Evolutionary conservation across 1,140 invertebrate species (phyloP), one percentile per base, ranked within the genome.

Genomic region (Drosophila busckii): DNA sequence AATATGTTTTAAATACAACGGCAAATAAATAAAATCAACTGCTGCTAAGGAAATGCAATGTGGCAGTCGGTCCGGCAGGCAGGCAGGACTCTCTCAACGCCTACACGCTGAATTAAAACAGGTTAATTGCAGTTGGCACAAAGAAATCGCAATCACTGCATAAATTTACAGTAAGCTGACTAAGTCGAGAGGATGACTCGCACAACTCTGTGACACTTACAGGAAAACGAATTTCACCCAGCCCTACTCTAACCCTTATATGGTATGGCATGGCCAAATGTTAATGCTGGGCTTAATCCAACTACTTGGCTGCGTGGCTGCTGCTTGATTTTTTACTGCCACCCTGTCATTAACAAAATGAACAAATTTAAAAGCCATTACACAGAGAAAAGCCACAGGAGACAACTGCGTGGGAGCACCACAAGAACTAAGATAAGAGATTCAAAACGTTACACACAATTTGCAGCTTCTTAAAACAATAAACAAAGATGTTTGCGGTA

Each of bases 151-250:
- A 65, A 46, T 53, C 9, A 59, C 23, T 22, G 48, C 65, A 60
- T 80, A 65, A 65, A 80, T 80, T 82, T 60, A 80, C 73, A 78
- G 71, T 76, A 76, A 76, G 49, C 70, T 44, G 32, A 73, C 48
- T 68, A 40, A 54, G 12, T 22, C 16, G 7, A 38, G 45, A 52
- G 42, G 60, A 75, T 66, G 70, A 76, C 70, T 67, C 61, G 34
- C n/a, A 8, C 20, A 26, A 29, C 23, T 28, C n/a, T 46, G 52
- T 48, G 42, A 48, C 42, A 42, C 54, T 70, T 49, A 35, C 53
- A 66, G 46, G 31, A 38, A 52, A 48, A 37, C 23, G 44, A 70
- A 58, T 78, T 78, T 78, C 73, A 80, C 73, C 58, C 42, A 25
- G 50, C 69, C 73, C 15, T 73, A 64, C n/a, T n/a, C n/a, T n/a